Base-by-base conservation (phyloP, 1,140 invertebrate species). In the Drosophila rhopaloa region DNA sequence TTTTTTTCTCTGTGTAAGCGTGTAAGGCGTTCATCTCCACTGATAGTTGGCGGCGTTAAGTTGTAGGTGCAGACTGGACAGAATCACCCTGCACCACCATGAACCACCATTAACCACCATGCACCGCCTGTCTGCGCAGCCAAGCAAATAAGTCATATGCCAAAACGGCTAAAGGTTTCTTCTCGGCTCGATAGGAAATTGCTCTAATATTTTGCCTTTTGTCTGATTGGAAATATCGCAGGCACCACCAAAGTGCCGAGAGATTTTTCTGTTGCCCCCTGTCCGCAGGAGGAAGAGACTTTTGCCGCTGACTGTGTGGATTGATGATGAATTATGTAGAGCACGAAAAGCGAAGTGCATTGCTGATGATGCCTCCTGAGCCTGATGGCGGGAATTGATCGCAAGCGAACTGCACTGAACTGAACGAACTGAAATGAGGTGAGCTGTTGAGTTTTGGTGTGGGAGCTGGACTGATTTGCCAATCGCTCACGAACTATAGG, bases 301-400 rank as follows among this genome's bases (percentile, higher is more conserved):
- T 54, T 43, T 51, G 51, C 43, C 56, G 62, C 60, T 56, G 75
- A 83, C 72, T 77, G 80, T 89, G 85, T 89, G 74, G 84, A 89
- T 89, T 88, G 83, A 84, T 91, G 90, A 91, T 91, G 90, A 91
- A 91, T 91, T 91, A 91, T 91, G 90, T 91, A 91, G 90, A 91
- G 90, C 90, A 91, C 90, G 90, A 91, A 91, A 91, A 81, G 66
- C 90, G 82, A 91, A 81, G 76, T 76, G 58, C 66, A 57, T 72
- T 41, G 76, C 67, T 54, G 79, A 71, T 56, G 65, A 70, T 56
- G 67, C 65, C 65, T 70, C 67, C 63, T 40, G 51, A 40, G 53
- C 63, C 56, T 73, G 58, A 59, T 65, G 78, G 56, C 68, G 56
- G 50, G 46, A 62, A 73, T 29, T 37, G 67, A 71, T 71, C 41